Evolutionary conservation across 2,113 vertebrate genomes (phyloP), one percentile per base, ranked within the genome.

Genomic region (Saimiri boliviensis): DNA sequence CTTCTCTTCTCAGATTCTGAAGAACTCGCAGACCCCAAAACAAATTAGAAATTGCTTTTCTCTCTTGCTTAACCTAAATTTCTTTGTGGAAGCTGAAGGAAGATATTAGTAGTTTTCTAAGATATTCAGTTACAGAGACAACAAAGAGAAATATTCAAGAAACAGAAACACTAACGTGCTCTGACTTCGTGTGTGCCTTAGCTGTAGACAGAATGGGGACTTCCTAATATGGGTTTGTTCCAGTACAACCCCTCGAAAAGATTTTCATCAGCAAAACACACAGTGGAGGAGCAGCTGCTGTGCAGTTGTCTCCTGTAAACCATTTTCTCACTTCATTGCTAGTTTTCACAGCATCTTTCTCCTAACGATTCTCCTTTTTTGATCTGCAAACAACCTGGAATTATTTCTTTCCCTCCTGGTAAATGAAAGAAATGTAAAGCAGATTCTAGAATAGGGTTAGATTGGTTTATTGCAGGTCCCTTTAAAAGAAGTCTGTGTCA

Each of bases 401-500:
- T 81, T 68, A 21, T 79, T 93, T 94, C 60, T 87, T 92, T 79
- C 52, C 30, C 2, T 27, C 32, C 77, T 66, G 52, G 52, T 79
- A 95, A 73, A 47, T 21, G 8, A 73, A 89, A 86, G 25, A 77
- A 32, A 86, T 79, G 17, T 54, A 90, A 90, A 81, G 25, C 71
- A 30, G 7, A 21, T 42, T 95, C 2, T 30, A 87, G 42, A 83
- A 42, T 23, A 92, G 56, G 35, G 4, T 63, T 71, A 68, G 35
- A 85, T 47, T 88, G 2, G 71, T 74, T 88, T 91, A 81, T 49
- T 77, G 52, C 37, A 89, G 45, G 12, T 58, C 30, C 12, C 70
- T 94, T 94, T 85, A 32, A 89, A 97, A 80, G 47, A 71, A 96
- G 68, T 32, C 58, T 47, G 3, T 91, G 73, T 52, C 49, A 17